Evolutionary conservation across 2,797 vertebrate genomes (phyloP).

Genomic region (Bovichtus diacanthus): DNA sequence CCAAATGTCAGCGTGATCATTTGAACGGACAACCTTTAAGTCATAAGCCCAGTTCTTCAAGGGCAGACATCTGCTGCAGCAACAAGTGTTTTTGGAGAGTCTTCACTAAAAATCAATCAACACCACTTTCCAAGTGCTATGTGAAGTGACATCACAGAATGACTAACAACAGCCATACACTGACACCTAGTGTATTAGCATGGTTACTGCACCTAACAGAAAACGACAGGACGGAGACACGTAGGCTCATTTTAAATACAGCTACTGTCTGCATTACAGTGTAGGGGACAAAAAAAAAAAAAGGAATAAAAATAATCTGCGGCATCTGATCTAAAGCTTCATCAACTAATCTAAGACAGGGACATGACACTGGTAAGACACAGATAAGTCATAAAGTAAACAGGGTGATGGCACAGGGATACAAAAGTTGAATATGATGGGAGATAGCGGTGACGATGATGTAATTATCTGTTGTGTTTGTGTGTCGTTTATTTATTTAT

Average conservation of each 20-base stretch:
- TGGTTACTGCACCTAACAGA: slow-evolving; percentile 48
- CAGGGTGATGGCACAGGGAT: slow-evolving; percentile 11
- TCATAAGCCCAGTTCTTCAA: background rate
- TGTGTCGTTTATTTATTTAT: slow-evolving; percentile 22
- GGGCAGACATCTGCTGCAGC: slow-evolving; percentile 12
- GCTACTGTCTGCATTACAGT: slow-evolving; percentile 1
- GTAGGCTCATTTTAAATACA: slow-evolving; percentile 26
- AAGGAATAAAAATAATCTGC: background rate
- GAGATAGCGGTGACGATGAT: slow-evolving; percentile 43
- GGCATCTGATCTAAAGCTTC: slow-evolving; percentile 51
- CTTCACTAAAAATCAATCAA: slow-evolving; percentile 41
- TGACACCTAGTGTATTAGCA: slow-evolving; percentile 72
- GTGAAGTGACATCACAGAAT: background rate
- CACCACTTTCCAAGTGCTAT: slow-evolving; percentile 18
- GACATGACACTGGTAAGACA: slow-evolving; percentile 14
- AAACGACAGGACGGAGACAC: background rate
- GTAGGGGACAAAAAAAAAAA: background rate
- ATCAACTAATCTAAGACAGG: slow-evolving; percentile 43
- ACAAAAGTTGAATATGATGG: slow-evolving; percentile 22
- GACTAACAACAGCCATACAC: slow-evolving; percentile 33
- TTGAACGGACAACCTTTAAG: slow-evolving; percentile 10
- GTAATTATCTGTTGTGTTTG: slow-evolving; percentile 47
- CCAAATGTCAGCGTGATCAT: slow-evolving; percentile 3
- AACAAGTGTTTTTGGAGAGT: slow-evolving; percentile 56
- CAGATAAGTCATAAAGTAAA: slow-evolving; percentile 36